Base-by-base conservation (phyloP, 2,888 invertebrate species). In the Drosophila kambysellisi region DNA sequence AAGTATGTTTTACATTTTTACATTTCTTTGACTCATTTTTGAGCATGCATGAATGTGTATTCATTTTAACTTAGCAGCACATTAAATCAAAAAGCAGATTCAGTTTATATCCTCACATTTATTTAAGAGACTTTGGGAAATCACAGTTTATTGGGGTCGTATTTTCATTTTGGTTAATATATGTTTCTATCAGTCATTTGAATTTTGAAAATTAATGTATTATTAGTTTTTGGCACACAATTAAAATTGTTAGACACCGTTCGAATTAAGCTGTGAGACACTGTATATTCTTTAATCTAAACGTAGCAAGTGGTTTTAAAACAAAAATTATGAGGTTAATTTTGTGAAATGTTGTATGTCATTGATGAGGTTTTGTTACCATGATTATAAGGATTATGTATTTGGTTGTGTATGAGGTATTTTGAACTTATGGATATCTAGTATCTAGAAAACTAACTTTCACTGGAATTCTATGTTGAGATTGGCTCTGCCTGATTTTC, bases 401-500 rank as follows among this genome's bases (percentile, higher is more conserved):
- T 43, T 20, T 20, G 7, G 7, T 20, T 43, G 20, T 7, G 20
- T 20, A 46, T 12, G 20, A 12, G 12, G 30, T 52, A 11, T 17
- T 29, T 48, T 53, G 9, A 57, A 17, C 63, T 57, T 76, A 66
- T 37, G 7, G 30, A 46, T 29, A 20, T 25, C 11, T 41, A 57
- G 35, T 12, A 12, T 4, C 4, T 12, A 25, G 25, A 25, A 25
- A 2, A 3, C 2, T 25, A 25, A 25, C 25, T 25, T 25, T 25
- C 2, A 61, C 32, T 59, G 39, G 25, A 7, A 17, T 11, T 63
- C 39, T 76, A 79, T 8, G 66, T 69, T 3, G 78, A 25, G 30
- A 74, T 54, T 25, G 78, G 65, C 15, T 53, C 68, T 11, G 75
- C 57, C 15, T 66, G 37, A 25, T 62, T 62, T 46, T 76, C 66